A percentile compares a stretch with the other conserved stretches of the same genome.
These are phyloP conservation scores for Girardia tigrina DNA, from an alignment of 2,888 invertebrate species.

Conservation along the genomic window DNA sequence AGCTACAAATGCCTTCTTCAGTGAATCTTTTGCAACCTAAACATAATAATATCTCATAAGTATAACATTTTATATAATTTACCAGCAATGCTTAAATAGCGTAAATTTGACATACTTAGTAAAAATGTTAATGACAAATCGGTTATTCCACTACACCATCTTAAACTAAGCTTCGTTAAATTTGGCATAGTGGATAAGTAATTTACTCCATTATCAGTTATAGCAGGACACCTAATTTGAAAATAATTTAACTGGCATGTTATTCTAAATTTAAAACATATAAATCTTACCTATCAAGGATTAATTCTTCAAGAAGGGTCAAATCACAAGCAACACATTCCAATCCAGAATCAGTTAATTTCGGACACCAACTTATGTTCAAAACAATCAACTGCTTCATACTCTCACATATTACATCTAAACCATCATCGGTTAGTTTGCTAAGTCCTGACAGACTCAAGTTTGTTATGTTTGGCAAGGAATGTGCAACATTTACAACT, in stretches of 20 bases:
- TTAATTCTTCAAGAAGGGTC: slow-evolving; percentile 76
- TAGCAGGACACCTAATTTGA: slow-evolving; percentile 69
- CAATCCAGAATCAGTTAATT: slow-evolving; percentile 81
- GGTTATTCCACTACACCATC: slow-evolving; percentile 84
- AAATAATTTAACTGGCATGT: no score
- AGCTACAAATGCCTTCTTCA: slow-evolving; percentile 73
- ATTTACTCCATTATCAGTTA: slow-evolving; percentile 85
- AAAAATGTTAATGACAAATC: slow-evolving; percentile 85
- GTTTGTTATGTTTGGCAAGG: slow-evolving; percentile 78
- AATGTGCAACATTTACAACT: slow-evolving; percentile 84
- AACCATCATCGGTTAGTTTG: slow-evolving; percentile 87
- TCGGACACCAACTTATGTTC: slow-evolving; percentile 87
- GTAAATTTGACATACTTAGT: slow-evolving; percentile 78
- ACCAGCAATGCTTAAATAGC: slow-evolving; percentile 80
- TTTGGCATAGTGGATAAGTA: slow-evolving; percentile 90
- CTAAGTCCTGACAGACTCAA: slow-evolving; percentile 85
- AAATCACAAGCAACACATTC: slow-evolving; percentile 94
- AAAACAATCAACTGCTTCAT: slow-evolving; percentile 72
- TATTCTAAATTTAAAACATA: neutral
- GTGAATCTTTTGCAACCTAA: slow-evolving; percentile 74
- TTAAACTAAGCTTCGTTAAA: slow-evolving; percentile 69
- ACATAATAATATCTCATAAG: neutral
- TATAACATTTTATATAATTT: slow-evolving; percentile 39
- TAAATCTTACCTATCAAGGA: slow-evolving; percentile 67
- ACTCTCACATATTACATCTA: slow-evolving; percentile 84